Evolutionary conservation across 2,888 invertebrate species (phyloP).

Genomic region (Geophilus truncorum): DNA sequence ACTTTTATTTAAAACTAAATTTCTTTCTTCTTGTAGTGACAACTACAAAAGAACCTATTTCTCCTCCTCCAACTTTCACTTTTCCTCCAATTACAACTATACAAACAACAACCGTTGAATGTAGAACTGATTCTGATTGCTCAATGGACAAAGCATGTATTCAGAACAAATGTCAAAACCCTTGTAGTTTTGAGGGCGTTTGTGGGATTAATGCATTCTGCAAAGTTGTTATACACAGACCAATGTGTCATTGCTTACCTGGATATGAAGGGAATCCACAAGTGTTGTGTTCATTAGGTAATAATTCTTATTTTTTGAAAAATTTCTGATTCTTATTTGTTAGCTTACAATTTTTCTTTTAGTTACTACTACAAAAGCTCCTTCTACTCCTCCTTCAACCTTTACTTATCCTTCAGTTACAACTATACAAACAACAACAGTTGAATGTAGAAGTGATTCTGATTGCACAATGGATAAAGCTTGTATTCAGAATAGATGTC

Average conservation of each 20-base stretch:
- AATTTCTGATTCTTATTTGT: not conserved
- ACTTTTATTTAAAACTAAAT: not conserved
- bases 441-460: constrained; percentile 41
- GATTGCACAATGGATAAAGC: constrained; percentile 42
- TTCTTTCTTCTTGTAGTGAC: not conserved
- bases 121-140: constrained; percentile 76
- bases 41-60: not conserved
- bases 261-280: constrained; percentile 75
- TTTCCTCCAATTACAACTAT: not conserved
- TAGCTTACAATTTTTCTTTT: not conserved
- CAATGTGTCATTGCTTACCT: constrained; percentile 72
- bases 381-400: not conserved
- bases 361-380: not conserved
- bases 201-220: constrained; percentile 73
- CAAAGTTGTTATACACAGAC: constrained; percentile 70
- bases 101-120: constrained; percentile 54
- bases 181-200: constrained; percentile 51
- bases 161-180: constrained; percentile 76
- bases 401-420: not conserved
- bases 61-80: not conserved
- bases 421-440: constrained; percentile 44
- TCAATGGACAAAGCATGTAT: constrained; percentile 79
- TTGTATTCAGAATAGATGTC: constrained; percentile 58
- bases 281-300: constrained; percentile 38
- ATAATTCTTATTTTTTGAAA: too few species aligned